Conservation (phyloP, 2,797 vertebrate species). For the Eulemur albifrons region DNA sequence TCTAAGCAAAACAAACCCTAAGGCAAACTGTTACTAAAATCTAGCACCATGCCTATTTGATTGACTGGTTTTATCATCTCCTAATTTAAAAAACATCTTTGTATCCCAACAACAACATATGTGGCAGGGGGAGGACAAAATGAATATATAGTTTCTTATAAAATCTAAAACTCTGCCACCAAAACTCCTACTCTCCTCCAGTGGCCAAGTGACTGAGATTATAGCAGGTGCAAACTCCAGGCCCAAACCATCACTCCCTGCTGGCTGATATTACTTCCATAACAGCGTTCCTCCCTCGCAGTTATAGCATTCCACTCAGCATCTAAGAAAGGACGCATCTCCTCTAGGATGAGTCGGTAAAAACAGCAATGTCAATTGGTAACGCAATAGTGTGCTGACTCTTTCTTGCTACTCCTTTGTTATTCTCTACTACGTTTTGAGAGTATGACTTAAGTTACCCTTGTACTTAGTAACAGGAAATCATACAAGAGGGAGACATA, state of each 20-base stretch:
- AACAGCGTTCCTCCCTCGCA: not conserved
- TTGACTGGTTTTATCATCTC: not conserved
- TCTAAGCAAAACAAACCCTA: constrained; percentile 32
- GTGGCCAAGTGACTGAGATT: not conserved
- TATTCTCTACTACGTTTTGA: not conserved
- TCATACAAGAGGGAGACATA: not conserved
- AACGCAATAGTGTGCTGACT: not conserved
- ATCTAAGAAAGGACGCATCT: not conserved
- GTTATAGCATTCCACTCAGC: not conserved
- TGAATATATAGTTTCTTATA: not conserved
- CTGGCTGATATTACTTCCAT: not conserved
- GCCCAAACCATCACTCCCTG: not conserved
- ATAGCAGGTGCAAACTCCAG: not conserved
- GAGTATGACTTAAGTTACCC: not conserved
- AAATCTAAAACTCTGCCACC: not conserved
- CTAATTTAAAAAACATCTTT: constrained; percentile 17
- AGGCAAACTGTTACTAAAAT: not conserved
- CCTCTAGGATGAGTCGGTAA: not conserved
- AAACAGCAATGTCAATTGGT: not conserved
- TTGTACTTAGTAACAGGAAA: not conserved
- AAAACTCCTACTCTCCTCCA: not conserved
- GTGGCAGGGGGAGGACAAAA: not conserved
- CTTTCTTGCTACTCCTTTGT: not conserved
- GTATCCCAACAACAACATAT: not conserved
- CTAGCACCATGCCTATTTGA: not conserved